A percentile compares a stretch with the other conserved stretches of the same genome.
phyloP scores from a whole-genome alignment of 30 jellyfish, hydroid and myxozoan genomes.

The Phacellophora camtschatica region DNA sequence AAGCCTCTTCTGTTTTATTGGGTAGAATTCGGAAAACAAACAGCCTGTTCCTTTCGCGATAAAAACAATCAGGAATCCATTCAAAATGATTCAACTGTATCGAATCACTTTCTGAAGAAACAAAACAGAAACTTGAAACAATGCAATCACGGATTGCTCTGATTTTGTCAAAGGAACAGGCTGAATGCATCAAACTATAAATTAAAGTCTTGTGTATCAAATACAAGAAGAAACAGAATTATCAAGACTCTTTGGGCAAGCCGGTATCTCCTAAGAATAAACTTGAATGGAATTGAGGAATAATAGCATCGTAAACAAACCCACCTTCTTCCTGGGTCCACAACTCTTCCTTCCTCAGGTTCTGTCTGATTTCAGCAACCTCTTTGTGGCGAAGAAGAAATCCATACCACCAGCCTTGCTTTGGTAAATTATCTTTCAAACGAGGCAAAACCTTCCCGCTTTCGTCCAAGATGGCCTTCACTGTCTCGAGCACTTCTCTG shows the following conservation, averaged over 20 bases:
- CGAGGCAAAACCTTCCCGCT: slow-evolving; percentile 43
- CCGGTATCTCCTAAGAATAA: not conserved
- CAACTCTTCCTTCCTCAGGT: not conserved
- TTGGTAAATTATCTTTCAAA: slow-evolving; percentile 58
- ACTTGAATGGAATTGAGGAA: too few species aligned
- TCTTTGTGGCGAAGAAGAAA: slow-evolving; percentile 63
- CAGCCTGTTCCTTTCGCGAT: not conserved
- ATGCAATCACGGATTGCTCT: too few species aligned
- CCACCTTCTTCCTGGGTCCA: too few species aligned
- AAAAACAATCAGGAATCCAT: not conserved
- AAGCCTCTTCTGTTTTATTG: too few species aligned
- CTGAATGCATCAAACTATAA: too few species aligned
- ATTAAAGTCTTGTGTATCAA: too few species aligned
- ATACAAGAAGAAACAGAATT: not conserved
- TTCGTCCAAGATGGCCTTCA: slow-evolving; percentile 52
- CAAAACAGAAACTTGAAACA: too few species aligned
- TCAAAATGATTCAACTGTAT: not conserved
- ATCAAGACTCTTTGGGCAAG: not conserved
- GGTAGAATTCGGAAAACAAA: too few species aligned
- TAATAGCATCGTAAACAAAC: not conserved
- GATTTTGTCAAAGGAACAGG: too few species aligned
- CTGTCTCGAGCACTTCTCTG: slow-evolving; percentile 41
- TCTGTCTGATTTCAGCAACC: slow-evolving; percentile 25
- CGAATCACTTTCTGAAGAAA: too few species aligned
- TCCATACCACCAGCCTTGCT: slow-evolving; percentile 74